Base-by-base conservation (phyloP, 23 tunicate species). In the Styela plicata region DNA sequence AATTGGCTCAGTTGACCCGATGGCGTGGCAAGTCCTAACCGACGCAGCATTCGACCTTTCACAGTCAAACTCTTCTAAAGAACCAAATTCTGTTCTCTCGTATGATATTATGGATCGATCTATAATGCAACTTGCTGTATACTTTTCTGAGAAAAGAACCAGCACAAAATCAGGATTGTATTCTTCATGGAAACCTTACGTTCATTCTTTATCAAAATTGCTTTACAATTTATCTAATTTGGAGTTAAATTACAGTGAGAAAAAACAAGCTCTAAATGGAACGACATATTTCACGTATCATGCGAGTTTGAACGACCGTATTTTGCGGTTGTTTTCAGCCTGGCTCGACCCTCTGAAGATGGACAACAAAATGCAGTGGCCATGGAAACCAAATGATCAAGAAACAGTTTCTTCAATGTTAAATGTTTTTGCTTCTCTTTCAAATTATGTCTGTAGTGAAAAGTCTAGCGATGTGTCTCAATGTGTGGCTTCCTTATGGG, bases 261-360 rank as follows among this genome's bases (percentile, higher is more conserved):
- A 27, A 71, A 71, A 28, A 34, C 32, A 32, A 17, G 34, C 36
- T 34, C 5, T 34, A 26, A 34, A 34, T 29, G 66, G 2, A 69
- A 22, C 27, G 0, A 36, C 36, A 17, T 44, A 27, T 53, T 23
- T 76, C 33, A 26, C 30, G 5, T 19, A 76, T 44, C 81, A 76
- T 76, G 81, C 53, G 16, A 7, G 36, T 20, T 21, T 76, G 0
- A 27, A 20, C 26, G 81, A 76, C 31, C 64, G 66, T 20, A 76
- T 76, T 26, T 57, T 76, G 33, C 81, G 69, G 64, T 31, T 76
- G 3, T 76, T 76, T 76, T 76, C 81, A 5, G 63, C 81, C 21
- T 76, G 81, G 81, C 52, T 76, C 18, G 52, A 26, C 27, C 63
- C 53, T 25, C 27, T 23, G 66, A 36, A 29, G 7, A 33, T 24